A percentile compares a stretch with the other conserved stretches of the same genome.
These are phyloP conservation scores for Copsychus sechellarum DNA, from an alignment of 2,113 vertebrate genomes.

Conservation along the genomic window DNA sequence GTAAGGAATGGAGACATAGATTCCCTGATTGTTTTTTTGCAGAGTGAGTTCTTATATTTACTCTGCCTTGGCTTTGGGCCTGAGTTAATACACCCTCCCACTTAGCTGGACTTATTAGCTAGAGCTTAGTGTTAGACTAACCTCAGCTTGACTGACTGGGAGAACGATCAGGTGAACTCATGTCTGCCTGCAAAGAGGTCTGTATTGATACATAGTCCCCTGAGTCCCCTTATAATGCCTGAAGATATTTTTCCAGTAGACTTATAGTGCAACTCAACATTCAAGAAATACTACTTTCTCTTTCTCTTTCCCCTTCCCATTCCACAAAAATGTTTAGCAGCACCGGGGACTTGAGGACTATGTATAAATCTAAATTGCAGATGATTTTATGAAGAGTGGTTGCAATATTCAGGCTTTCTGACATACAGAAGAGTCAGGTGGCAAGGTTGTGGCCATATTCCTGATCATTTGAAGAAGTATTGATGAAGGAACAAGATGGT, in stretches of 20 bases:
- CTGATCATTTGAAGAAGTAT: not conserved
- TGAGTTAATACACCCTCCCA: not conserved
- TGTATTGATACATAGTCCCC: not conserved
- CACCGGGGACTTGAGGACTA: not conserved
- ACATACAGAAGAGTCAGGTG: not conserved
- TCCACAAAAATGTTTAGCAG: not conserved
- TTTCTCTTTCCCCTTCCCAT: not conserved
- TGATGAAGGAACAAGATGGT: not conserved
- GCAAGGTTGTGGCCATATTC: not conserved
- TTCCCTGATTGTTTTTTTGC: not conserved
- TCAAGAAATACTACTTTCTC: not conserved
- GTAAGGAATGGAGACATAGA: not conserved
- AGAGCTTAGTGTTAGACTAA: not conserved
- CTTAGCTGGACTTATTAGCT: not conserved
- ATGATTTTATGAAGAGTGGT: not conserved
- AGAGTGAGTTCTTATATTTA: not conserved
- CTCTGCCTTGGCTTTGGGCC: not conserved
- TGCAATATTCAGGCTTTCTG: not conserved
- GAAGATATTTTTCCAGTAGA: not conserved
- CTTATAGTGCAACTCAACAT: not conserved
- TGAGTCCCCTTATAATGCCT: not conserved
- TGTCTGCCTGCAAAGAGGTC: conserved; percentile 6
- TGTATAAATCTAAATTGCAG: not conserved
- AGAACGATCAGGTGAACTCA: conserved; percentile 27
- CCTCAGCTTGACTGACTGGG: not conserved